Base-by-base conservation (phyloP, 2,113 vertebrate species). In the Odontophorus gujanensis region DNA sequence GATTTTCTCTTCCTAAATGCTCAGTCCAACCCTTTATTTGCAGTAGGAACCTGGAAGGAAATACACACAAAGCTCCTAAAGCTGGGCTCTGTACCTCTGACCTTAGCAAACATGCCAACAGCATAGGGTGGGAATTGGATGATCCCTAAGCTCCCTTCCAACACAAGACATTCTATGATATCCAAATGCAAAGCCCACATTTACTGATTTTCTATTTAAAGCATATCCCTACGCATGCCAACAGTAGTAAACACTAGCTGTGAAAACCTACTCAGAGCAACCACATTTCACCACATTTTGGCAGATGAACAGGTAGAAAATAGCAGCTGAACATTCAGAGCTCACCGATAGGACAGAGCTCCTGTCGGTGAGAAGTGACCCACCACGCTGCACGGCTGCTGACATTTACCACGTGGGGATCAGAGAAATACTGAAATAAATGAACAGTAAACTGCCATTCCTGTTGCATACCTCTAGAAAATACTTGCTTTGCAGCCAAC, bases 281-380 rank as follows among this genome's bases (percentile, higher is more conserved):
- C 66, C 34, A n/a, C 62, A 24, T 93, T 91, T 92, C 92, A 91
- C 73, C 11, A 25, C 59, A 34, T 85, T 81, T 81, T 84, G 88
- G 96, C 89, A 95, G 81, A 34, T 72, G 77, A 96, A 87, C 45
- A 80, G 43, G 65, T 57, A 85, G 90, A 91, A 97, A 96, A 96
- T 73, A 89, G 87, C 90, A 83, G 77, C 55, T 92, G 61, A 72
- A 87, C 73, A 86, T 92, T 93, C 79, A 59, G 85, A 96, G 77
- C 69, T 95, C 74, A 59, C 68, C 58, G 69, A 66, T 28, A 59
- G 1, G 13, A 59, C 20, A 87, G 43, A 74, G 75, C 63, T 95
- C 67, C 73, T 32, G 55, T 89, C 74, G 90, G 94, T n/a, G 11
- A 87, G 51, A 94, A 65, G 11, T 90, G 22, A 53, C 51, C 51